phyloP scores from a whole-genome alignment of 2,797 vertebrate species.

The Mormyrops boulengeri region DNA sequence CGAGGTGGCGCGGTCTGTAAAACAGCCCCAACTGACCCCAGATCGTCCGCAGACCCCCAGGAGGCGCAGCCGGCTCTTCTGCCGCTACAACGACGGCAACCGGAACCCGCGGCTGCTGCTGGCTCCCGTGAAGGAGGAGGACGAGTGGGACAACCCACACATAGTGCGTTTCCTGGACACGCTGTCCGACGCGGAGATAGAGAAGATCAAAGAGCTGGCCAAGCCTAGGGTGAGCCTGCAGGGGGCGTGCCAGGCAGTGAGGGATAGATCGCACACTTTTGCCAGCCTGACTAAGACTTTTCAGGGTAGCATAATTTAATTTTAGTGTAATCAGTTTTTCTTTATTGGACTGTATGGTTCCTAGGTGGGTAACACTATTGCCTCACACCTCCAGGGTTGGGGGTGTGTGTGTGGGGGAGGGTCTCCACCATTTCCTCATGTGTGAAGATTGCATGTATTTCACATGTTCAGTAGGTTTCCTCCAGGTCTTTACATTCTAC shows the following conservation, averaged over 20 bases:
- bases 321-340: not conserved
- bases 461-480: not conserved
- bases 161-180: conserved; percentile 86
- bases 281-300: not conserved
- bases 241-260: not conserved
- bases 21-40: not conserved
- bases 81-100: conserved; percentile 79
- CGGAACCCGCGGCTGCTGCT: conserved; percentile 78
- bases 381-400: not conserved
- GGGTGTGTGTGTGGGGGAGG: no score
- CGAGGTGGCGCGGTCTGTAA: not conserved
- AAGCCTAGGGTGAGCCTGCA: conserved; percentile 76
- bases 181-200: conserved; percentile 78
- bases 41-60: conserved; percentile 61
- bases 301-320: not conserved
- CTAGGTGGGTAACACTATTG: not conserved
- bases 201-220: conserved; percentile 84
- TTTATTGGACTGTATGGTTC: not conserved
- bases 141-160: conserved; percentile 92
- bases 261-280: not conserved
- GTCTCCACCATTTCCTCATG: no score
- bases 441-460: no score
- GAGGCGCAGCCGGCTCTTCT: conserved; percentile 80
- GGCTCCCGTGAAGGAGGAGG: conserved; percentile 83
- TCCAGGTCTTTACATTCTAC: not conserved